A percentile compares a stretch with the other conserved stretches of the same genome.
These are phyloP conservation scores for Actinernus sp. DNA, from an alignment of 92 coral and sea anemone species.

Conservation along the genomic window DNA sequence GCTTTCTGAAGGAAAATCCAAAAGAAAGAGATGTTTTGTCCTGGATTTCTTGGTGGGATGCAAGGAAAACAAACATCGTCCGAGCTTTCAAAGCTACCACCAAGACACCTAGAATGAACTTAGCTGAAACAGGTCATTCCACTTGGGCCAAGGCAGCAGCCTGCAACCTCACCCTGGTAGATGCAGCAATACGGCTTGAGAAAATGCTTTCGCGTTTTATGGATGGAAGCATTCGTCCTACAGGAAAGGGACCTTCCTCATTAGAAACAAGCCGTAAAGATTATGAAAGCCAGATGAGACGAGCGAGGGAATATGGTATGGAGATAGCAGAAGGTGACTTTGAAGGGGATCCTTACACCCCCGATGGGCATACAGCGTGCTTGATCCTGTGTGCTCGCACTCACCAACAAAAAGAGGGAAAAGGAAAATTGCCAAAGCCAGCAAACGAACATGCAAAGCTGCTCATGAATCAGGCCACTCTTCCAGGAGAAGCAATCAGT, in stretches of 20 bases:
- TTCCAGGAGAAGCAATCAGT: background rate
- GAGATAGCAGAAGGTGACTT: background rate
- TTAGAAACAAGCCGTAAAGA: too few relatives aligned
- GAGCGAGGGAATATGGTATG: background rate
- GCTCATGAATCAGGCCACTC: too few relatives aligned
- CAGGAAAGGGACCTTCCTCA: too few relatives aligned
- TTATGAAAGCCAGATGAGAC: background rate
- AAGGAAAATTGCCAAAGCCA: too few relatives aligned
- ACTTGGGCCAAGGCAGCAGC: conserved; percentile 15
- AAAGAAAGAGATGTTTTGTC: conserved; percentile 2
- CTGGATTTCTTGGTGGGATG: conserved; percentile 43
- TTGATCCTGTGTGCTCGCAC: background rate
- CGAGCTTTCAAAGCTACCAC: conserved; percentile 24
- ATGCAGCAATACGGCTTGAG: too few relatives aligned
- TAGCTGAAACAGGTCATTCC: conserved; percentile 52
- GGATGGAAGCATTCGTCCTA: too few relatives aligned
- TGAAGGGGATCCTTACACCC: background rate
- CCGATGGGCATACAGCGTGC: background rate
- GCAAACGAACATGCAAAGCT: background rate
- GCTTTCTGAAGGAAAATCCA: conserved; percentile 24
- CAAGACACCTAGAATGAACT: conserved; percentile 25
- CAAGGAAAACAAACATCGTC: conserved; percentile 36
- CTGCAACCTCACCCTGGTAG: conserved; percentile 1
- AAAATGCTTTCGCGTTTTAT: too few relatives aligned
- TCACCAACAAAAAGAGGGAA: background rate